Evolutionary conservation across 2,888 invertebrate genomes (phyloP).

Genomic region (Tuberolachnus salignus): DNA sequence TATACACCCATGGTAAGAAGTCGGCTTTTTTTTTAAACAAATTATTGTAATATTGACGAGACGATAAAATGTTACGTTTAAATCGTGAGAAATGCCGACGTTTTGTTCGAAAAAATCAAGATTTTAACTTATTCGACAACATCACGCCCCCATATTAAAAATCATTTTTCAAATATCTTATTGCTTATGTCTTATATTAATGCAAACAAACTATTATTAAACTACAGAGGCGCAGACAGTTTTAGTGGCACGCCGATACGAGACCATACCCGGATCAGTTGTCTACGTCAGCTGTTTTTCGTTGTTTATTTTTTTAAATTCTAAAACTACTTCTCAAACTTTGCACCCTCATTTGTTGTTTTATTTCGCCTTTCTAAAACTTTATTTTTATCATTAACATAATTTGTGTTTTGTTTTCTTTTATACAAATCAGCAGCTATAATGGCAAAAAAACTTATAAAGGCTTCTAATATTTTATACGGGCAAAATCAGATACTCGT

Average conservation of each 20-base stretch:
- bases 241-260: not conserved
- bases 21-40: too few species aligned
- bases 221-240: not conserved
- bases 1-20: too few species aligned
- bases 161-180: too few species aligned
- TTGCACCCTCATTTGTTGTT: not conserved
- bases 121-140: too few species aligned
- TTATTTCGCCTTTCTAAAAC: not conserved
- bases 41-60: too few species aligned
- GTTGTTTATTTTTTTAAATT: not conserved
- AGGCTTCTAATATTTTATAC: too few species aligned
- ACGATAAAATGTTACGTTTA: too few species aligned
- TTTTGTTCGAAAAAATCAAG: too few species aligned
- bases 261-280: not conserved
- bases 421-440: not conserved
- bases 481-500: too few species aligned
- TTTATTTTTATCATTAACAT: not conserved
- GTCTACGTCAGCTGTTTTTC: slow-evolving; percentile 10
- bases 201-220: not conserved
- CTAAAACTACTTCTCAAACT: slow-evolving; percentile 1
- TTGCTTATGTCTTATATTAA: not conserved
- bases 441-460: not conserved
- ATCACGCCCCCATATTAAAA: too few species aligned
- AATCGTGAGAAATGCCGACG: too few species aligned
- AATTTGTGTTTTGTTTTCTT: not conserved